phyloP scores from a whole-genome alignment of 2,113 vertebrate genomes.

The Myrmecophaga tridactyla region DNA sequence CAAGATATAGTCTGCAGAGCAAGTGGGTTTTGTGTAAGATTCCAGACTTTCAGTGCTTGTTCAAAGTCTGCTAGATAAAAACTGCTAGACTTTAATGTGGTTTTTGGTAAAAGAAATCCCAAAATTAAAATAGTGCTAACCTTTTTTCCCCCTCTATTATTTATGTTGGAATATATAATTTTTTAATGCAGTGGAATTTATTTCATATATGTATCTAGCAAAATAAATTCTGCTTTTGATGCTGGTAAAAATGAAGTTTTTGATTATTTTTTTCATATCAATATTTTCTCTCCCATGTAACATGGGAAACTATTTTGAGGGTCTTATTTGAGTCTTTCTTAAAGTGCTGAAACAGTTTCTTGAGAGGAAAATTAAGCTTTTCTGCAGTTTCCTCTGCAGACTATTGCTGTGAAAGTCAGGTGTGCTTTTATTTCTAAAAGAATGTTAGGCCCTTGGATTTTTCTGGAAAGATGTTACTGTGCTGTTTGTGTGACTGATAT shows the following conservation, averaged over 20 bases:
- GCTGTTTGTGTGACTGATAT: background rate
- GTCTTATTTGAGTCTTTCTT: slow-evolving; percentile 25
- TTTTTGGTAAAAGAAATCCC: slow-evolving; percentile 42
- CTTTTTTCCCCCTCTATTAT: background rate
- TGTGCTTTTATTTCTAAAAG: slow-evolving; percentile 16
- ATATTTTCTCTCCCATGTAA: background rate
- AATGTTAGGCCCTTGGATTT: background rate
- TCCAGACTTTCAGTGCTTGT: background rate
- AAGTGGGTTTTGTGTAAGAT: background rate
- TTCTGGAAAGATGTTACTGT: slow-evolving; percentile 18
- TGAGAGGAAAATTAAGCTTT: slow-evolving; percentile 31
- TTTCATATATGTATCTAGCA: slow-evolving; percentile 12
- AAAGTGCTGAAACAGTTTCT: background rate
- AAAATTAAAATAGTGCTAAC: background rate
- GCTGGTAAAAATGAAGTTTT: background rate
- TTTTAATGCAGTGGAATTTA: background rate
- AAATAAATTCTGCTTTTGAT: background rate
- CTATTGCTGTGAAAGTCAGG: background rate
- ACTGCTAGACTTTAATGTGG: background rate
- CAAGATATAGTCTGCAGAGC: background rate
- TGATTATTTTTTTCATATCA: background rate
- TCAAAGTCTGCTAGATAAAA: background rate
- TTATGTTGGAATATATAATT: background rate
- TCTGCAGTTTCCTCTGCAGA: background rate
- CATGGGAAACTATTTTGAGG: background rate